phyloP scores from a whole-genome alignment of 2,888 invertebrate species.

The Drosophila macrospina region DNA sequence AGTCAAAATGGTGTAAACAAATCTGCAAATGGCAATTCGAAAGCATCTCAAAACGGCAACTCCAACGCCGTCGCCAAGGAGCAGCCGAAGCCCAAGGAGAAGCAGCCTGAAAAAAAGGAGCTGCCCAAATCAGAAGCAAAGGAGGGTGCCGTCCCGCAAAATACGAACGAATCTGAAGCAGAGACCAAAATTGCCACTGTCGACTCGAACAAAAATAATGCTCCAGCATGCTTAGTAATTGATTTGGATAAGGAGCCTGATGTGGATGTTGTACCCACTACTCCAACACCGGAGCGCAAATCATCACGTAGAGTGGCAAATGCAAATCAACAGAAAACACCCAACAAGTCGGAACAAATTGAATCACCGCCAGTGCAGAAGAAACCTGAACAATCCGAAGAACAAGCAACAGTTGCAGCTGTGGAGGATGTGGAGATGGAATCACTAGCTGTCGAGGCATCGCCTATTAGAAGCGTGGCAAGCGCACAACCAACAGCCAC shows the following conservation, averaged over 20 bases:
- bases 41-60: slow-evolving; percentile 56
- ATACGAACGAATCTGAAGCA: slow-evolving; percentile 31
- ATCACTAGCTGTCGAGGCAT: slow-evolving; percentile 63
- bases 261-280: slow-evolving; percentile 8
- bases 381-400: slow-evolving; percentile 1
- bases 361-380: slow-evolving; percentile 22
- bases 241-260: slow-evolving; percentile 4
- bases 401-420: not conserved
- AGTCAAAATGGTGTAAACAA: slow-evolving; percentile 74
- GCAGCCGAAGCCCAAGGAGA: slow-evolving; percentile 51
- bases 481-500: slow-evolving; percentile 70
- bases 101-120: slow-evolving; percentile 39
- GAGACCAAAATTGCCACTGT: slow-evolving; percentile 32
- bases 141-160: slow-evolving; percentile 11
- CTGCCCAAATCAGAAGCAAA: slow-evolving; percentile 17
- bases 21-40: slow-evolving; percentile 60
- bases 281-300: slow-evolving; percentile 67
- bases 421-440: slow-evolving; percentile 82
- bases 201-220: slow-evolving; percentile 32
- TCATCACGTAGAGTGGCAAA: slow-evolving; percentile 45
- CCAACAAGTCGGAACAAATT: slow-evolving; percentile 36
- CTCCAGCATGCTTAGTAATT: slow-evolving; percentile 5
- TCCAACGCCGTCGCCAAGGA: slow-evolving; percentile 46
- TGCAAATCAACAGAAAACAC: slow-evolving; percentile 51
- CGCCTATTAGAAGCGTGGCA: slow-evolving; percentile 62